Evolutionary conservation across 2,888 invertebrate genomes (phyloP).

Genomic region (Tipula lateralis): DNA sequence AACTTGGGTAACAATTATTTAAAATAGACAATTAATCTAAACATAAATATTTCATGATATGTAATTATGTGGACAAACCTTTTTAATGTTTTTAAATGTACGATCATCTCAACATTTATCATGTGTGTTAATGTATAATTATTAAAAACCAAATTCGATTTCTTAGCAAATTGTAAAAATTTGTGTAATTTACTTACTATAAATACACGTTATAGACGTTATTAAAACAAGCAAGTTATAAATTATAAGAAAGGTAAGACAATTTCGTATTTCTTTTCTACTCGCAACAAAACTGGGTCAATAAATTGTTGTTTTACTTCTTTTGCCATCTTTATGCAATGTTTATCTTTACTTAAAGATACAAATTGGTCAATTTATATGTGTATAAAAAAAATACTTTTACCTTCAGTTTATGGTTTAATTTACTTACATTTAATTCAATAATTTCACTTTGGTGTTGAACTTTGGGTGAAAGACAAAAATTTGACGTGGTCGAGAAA

Average conservation of each 20-base stretch:
- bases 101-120: too few species aligned
- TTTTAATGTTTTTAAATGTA: too few species aligned
- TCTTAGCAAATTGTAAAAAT: neutral
- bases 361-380: neutral
- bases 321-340: constrained; percentile 19
- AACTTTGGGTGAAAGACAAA: neutral
- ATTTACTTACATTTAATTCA: neutral
- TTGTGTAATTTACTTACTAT: neutral
- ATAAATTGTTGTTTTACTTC: constrained; percentile 24
- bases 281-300: neutral
- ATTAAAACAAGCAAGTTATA: neutral
- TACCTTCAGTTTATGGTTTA: neutral
- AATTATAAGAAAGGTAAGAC: neutral
- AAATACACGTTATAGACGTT: neutral
- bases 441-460: constrained; percentile 11
- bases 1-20: too few species aligned
- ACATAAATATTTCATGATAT: too few species aligned
- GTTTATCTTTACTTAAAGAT: neutral
- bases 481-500: neutral
- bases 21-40: too few species aligned
- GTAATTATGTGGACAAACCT: too few species aligned
- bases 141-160: neutral
- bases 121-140: too few species aligned
- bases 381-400: neutral
- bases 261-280: neutral